Conservation (phyloP, 2,113 vertebrate genomes). For the zebrafish (Danio rerio) region DNA sequence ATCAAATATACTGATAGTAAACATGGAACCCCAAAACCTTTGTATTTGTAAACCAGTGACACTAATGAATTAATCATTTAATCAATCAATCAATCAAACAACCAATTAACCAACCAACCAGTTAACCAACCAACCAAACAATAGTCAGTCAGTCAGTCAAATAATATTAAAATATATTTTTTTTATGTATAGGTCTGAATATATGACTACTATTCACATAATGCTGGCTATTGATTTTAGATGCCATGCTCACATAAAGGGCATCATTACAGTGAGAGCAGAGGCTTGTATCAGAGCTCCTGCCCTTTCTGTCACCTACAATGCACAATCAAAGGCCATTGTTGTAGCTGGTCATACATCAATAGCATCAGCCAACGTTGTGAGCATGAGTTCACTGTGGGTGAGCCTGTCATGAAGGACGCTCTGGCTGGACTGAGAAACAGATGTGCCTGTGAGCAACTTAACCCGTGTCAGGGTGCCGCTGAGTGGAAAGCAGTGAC, state of each 20-base stretch:
- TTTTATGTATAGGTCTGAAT: not conserved
- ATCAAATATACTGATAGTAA: not conserved
- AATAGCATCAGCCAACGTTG: not conserved
- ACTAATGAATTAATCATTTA: too few species aligned
- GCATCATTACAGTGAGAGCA: not conserved
- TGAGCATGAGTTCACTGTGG: not conserved
- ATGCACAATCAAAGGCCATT: constrained; percentile 49
- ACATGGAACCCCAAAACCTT: not conserved
- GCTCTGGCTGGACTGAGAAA: not conserved
- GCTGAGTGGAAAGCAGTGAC: not conserved
- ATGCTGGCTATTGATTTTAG: not conserved
- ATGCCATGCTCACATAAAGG: not conserved
- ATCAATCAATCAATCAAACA: too few species aligned
- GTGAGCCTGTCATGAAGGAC: not conserved
- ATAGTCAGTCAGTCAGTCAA: not conserved
- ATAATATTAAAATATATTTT: not conserved
- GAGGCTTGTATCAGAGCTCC: constrained; percentile 8
- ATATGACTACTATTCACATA: not conserved
- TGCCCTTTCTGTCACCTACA: not conserved
- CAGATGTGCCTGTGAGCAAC: not conserved
- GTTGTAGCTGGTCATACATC: constrained; percentile 18
- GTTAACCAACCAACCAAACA: too few species aligned
- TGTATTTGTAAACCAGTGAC: not conserved
- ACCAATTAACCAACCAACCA: too few species aligned
- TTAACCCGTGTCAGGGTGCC: not conserved